These are phyloP conservation scores for Junonia oenone DNA, from an alignment of 2,888 invertebrate genomes.

Conservation along the genomic window DNA sequence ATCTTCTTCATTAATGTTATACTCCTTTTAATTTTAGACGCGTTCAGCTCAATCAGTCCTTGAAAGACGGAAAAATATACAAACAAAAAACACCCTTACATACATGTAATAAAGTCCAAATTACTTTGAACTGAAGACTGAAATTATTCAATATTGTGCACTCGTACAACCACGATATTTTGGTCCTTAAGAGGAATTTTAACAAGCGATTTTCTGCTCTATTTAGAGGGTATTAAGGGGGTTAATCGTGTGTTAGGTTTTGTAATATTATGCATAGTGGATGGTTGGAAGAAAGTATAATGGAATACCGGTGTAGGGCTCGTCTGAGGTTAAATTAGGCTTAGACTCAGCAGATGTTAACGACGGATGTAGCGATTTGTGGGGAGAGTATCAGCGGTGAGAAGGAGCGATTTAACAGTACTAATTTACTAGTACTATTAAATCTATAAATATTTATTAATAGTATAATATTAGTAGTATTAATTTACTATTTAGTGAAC, in stretches of 20 bases:
- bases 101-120: not conserved
- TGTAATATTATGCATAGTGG: not conserved
- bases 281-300: slow-evolving; percentile 13
- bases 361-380: slow-evolving; percentile 21
- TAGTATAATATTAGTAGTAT: no score
- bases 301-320: slow-evolving; percentile 24
- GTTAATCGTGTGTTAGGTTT: not conserved
- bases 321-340: slow-evolving; percentile 36
- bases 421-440: no score
- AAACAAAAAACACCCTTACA: not conserved
- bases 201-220: not conserved
- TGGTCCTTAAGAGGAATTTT: not conserved
- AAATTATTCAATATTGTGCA: slow-evolving; percentile 1
- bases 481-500: no score
- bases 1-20: slow-evolving; percentile 8
- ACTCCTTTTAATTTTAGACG: slow-evolving; percentile 14
- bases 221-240: not conserved
- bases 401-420: not conserved
- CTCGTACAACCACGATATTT: not conserved
- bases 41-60: not conserved
- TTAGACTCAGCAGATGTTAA: slow-evolving; percentile 27
- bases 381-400: not conserved
- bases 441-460: no score
- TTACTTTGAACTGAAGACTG: not conserved
- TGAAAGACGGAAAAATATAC: not conserved